Evolutionary conservation across 2,888 invertebrate species (phyloP).

Genomic region (Stictocephala bisonia): DNA sequence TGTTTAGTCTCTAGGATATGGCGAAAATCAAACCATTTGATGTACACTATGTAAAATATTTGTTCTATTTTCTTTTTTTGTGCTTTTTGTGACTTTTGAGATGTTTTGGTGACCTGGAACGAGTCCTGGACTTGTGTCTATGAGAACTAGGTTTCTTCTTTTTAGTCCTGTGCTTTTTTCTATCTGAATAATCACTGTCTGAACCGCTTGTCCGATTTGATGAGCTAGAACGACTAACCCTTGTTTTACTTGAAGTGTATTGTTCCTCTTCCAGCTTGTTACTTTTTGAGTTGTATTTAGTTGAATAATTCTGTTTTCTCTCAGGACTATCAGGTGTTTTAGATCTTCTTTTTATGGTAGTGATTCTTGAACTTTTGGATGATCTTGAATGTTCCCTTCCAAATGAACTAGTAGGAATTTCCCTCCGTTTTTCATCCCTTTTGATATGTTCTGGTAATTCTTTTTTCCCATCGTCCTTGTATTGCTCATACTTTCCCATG

Average conservation of each 20-base stretch:
- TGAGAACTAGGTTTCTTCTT: slow-evolving; percentile 15
- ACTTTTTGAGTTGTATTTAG: too few relatives aligned
- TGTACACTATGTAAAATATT: too few relatives aligned
- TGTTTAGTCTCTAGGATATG: too few relatives aligned
- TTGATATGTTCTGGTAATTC: not conserved
- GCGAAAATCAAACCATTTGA: too few relatives aligned
- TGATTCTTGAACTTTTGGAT: not conserved
- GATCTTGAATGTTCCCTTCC: not conserved
- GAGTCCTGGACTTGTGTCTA: slow-evolving; percentile 22
- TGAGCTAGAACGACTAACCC: not conserved
- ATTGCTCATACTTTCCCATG: slow-evolving; percentile 68
- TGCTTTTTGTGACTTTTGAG: too few relatives aligned
- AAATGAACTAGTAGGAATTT: not conserved
- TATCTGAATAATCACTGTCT: slow-evolving; percentile 1
- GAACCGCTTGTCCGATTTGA: not conserved
- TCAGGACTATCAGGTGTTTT: too few relatives aligned
- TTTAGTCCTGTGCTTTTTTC: not conserved
- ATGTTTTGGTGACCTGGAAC: slow-evolving; percentile 39
- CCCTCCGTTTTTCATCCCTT: not conserved
- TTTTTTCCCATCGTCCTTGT: slow-evolving; percentile 45
- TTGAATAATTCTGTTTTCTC: too few relatives aligned
- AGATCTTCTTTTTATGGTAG: too few relatives aligned
- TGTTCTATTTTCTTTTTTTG: slow-evolving; percentile 28
- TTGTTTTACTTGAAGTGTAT: too few relatives aligned
- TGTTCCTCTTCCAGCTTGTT: too few relatives aligned